Base-by-base conservation (phyloP, 2,113 vertebrate species). In the Microtus montanus region DNA sequence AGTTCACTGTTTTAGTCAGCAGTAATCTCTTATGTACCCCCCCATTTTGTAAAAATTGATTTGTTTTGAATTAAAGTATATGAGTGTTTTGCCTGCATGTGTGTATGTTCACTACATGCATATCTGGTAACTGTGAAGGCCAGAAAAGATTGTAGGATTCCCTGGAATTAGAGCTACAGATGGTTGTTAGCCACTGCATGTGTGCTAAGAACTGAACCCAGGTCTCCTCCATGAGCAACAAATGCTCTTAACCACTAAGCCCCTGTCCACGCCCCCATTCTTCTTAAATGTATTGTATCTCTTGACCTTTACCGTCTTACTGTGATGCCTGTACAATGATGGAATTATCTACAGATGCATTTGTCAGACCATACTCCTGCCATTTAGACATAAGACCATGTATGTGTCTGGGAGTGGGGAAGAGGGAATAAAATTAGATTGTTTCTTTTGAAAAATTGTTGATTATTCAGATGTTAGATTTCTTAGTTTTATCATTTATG, bases 401-500 rank as follows among this genome's bases (percentile, higher is more conserved):
- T 82, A 33, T 91, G 44, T 63, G 33, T 63, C 24, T 52, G 30
- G 38, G 44, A 54, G 14, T 33, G 30, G 52, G 38, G 10, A 22
- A 35, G 73, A 17, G 49, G 15, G 26, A 68, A 68, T 10, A 22
- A 66, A 49, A 41, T 85, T 44, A 82, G 52, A 82, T 26, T 88
- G 4, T 54, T 74, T 73, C 38, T 78, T 47, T 20, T 49, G 70
- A 9, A 86, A 49, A 63, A 89, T 90, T 88, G 85, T 89, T 75
- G 28, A 64, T 61, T 90, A 91, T 70, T 85, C 88, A 96, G 64
- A 58, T 79, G 47, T 95, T 86, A 96, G 54, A 70, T 70, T n/a
- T 94, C 64, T 38, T 86, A 68, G 2, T 41, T 87, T 41, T 93
- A 20, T 83, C 41, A 61, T 83, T n/a, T 11, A 80, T 54, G 8